These are phyloP conservation scores for Panagrolaimus sp. DNA, from an alignment of 1,140 invertebrate genomes.

Conservation along the genomic window DNA sequence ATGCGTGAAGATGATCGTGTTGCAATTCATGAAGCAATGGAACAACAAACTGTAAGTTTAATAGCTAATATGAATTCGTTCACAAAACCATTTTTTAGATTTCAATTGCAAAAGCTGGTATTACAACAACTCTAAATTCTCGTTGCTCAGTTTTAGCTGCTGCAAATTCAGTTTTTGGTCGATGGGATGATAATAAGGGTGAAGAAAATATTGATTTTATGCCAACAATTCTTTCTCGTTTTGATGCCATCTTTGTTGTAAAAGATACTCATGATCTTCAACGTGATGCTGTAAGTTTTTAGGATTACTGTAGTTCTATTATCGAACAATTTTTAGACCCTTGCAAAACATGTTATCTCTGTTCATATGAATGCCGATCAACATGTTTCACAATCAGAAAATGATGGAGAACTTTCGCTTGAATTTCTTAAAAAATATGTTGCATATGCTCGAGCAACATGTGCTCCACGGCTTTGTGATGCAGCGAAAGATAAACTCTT, in stretches of 20 bases:
- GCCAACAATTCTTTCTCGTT: constrained; percentile 98
- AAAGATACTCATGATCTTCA: constrained; percentile 89
- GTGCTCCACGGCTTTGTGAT: constrained; percentile 72
- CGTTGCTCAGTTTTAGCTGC: constrained; percentile 95
- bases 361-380: constrained; percentile 77
- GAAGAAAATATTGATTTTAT: constrained; percentile 99
- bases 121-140: constrained; percentile 95
- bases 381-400: constrained; percentile 63
- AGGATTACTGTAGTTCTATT: no score
- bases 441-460: constrained; percentile 76
- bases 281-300: constrained; percentile 67
- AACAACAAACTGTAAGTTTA: constrained; percentile 81
- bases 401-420: constrained; percentile 73
- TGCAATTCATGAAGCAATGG: constrained; percentile 99
- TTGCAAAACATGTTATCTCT: constrained; percentile 88
- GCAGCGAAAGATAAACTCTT: constrained; percentile 85
- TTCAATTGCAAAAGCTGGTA: constrained; percentile 97
- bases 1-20: constrained; percentile 99
- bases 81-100: constrained; percentile 62
- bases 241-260: constrained; percentile 99
- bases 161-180: constrained; percentile 93
- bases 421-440: constrained; percentile 86
- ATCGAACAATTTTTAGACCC: not conserved
- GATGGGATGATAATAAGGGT: constrained; percentile 96
- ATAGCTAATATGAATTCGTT: no score